Conservation (phyloP, 2,113 vertebrate genomes). For the Pithys albifrons region DNA sequence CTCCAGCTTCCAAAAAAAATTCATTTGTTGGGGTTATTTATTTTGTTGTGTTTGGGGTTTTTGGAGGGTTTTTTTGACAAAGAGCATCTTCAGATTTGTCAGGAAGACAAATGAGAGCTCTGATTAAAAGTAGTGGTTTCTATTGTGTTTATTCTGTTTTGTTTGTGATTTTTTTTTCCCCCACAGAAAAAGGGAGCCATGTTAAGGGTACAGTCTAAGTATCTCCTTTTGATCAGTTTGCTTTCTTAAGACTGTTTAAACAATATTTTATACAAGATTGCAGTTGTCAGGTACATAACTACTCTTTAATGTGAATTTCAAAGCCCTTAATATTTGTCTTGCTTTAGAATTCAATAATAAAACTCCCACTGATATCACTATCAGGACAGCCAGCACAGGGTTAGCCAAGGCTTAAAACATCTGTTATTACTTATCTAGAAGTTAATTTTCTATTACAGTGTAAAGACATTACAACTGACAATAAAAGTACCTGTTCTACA, state of each 20-base stretch:
- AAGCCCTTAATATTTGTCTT: background rate
- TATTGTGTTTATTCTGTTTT: background rate
- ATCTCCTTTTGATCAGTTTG: background rate
- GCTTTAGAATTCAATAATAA: background rate
- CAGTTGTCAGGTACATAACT: background rate
- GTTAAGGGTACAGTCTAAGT: background rate
- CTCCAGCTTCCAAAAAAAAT: background rate
- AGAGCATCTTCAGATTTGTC: background rate
- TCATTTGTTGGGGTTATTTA: background rate
- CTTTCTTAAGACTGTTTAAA: background rate
- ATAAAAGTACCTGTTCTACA: background rate
- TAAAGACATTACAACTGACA: background rate
- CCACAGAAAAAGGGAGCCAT: background rate
- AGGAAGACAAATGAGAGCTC: background rate
- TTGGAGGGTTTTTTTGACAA: background rate
- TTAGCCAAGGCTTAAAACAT: background rate
- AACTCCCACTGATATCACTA: background rate
- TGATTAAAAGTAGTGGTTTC: background rate
- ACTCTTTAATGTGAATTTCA: background rate
- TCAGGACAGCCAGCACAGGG: background rate
- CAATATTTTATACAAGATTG: background rate
- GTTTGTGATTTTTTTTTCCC: rapidly evolving
- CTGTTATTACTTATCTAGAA: background rate
- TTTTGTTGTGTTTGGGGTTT: no score
- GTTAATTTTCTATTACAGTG: background rate